Percentiles rank a stretch among this genome's conserved stretches.
These are phyloP conservation scores for Erythrolamprus reginae DNA, from an alignment of 2,113 vertebrate genomes.

Conservation along the genomic window DNA sequence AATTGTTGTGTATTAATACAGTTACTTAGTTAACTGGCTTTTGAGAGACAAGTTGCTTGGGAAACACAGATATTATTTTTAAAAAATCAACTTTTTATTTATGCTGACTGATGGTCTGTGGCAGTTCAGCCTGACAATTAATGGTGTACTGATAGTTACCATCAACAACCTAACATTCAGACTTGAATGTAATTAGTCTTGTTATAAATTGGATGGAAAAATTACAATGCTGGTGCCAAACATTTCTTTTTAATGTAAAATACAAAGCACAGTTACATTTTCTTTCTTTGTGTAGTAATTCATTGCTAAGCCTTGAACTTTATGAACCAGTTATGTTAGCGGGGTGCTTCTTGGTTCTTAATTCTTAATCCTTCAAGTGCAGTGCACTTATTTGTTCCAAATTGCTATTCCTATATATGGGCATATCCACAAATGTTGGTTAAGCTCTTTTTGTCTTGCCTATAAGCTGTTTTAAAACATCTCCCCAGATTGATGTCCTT, in stretches of 20 bases:
- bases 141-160: constrained; percentile 31
- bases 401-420: neutral
- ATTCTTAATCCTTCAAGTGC: neutral
- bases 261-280: constrained; percentile 44
- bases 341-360: neutral
- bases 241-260: constrained; percentile 35
- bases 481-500: neutral
- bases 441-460: neutral
- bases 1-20: neutral
- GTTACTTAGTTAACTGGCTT: neutral
- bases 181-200: constrained; percentile 65
- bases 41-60: neutral
- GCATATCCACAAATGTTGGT: neutral
- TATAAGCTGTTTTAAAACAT: neutral
- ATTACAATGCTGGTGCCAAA: constrained; percentile 52
- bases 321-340: neutral
- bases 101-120: constrained; percentile 2
- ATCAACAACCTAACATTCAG: constrained; percentile 44
- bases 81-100: constrained; percentile 15
- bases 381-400: neutral
- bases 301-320: constrained; percentile 20
- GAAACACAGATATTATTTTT: neutral
- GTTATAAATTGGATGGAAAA: constrained; percentile 51
- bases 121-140: constrained; percentile 49
- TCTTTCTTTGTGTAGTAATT: constrained; percentile 54